Conservation (phyloP, 2,797 vertebrate genomes). For the Pseudotriccus pelzelni region DNA sequence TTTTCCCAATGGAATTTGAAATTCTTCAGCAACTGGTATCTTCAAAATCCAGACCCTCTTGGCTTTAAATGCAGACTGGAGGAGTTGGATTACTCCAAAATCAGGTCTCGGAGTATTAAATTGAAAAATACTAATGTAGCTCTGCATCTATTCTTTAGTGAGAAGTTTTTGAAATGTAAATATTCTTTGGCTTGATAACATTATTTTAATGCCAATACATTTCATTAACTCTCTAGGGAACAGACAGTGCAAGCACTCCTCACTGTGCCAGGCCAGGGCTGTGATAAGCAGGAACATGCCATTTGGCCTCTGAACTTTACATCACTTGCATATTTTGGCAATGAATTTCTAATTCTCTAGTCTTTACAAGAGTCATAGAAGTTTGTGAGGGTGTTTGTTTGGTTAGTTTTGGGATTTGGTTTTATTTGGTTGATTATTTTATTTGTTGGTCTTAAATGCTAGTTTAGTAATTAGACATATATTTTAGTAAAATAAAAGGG, state of each 20-base stretch:
- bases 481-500: not conserved
- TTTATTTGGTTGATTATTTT: too few relatives aligned
- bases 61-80: not conserved
- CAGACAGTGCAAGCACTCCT: not conserved
- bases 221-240: not conserved
- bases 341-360: not conserved
- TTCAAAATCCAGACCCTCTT: not conserved
- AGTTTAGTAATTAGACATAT: not conserved
- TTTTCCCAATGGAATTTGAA: not conserved
- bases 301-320: not conserved
- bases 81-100: not conserved
- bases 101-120: not conserved
- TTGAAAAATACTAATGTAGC: accelerated
- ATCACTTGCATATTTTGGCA: not conserved
- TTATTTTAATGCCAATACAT: not conserved
- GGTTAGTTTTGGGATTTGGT: accelerated
- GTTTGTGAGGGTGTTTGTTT: accelerated
- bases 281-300: not conserved
- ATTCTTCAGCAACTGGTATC: too few relatives aligned
- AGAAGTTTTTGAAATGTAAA: not conserved
- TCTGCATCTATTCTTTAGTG: not conserved
- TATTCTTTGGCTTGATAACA: not conserved
- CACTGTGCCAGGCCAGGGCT: not conserved
- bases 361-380: not conserved
- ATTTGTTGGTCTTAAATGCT: not conserved